Conservation (phyloP, 2,797 vertebrate genomes). For the Thamnophis elegans region DNA sequence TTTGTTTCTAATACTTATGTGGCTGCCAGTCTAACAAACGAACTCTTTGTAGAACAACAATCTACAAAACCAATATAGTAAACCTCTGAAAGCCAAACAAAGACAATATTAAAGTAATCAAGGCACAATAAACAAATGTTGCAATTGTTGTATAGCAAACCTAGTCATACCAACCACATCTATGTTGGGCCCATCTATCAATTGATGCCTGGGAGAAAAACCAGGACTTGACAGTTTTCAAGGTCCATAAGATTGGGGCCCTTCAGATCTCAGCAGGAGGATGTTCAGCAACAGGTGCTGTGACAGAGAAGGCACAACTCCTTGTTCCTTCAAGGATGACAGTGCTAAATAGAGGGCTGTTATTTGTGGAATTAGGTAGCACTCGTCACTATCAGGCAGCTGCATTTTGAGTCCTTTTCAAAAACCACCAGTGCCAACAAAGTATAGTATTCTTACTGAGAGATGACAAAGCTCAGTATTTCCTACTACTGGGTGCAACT, state of each 20-base stretch:
- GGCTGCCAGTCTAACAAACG: not conserved
- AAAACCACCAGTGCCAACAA: not conserved
- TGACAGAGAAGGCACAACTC: not conserved
- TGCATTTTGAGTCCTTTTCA: not conserved
- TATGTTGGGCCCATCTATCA: not conserved
- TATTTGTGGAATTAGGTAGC: not conserved
- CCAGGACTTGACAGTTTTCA: not conserved
- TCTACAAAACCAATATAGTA: not conserved
- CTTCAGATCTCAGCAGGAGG: not conserved
- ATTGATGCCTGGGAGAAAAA: not conserved
- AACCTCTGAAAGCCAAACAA: not conserved
- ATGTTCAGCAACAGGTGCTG: not conserved
- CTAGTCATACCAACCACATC: not conserved
- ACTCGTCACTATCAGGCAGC: not conserved
- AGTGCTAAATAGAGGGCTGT: not conserved
- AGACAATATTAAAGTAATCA: not conserved
- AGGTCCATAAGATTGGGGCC: not conserved
- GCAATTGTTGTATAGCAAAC: not conserved
- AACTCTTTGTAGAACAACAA: not conserved
- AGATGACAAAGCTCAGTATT: not conserved
- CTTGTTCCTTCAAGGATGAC: not conserved
- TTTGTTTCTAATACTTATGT: not conserved
- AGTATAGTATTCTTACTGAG: not conserved
- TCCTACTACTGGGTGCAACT: not conserved
- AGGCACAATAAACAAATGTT: not conserved